These are phyloP conservation scores for Ostrea edulis DNA, from an alignment of 1,140 invertebrate genomes.

Conservation along the genomic window DNA sequence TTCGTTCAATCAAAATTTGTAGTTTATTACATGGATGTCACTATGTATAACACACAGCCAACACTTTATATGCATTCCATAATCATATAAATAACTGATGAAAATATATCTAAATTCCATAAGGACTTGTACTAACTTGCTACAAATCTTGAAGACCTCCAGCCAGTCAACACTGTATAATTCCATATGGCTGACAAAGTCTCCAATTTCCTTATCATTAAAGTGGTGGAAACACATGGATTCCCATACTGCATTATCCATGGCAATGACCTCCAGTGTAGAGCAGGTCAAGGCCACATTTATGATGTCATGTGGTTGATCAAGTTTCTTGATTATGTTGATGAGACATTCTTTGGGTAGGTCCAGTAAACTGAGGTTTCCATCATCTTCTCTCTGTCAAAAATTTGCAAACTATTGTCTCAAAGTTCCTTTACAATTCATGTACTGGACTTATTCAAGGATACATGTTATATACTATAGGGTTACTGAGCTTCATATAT, in stretches of 20 bases:
- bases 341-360: conserved; percentile 42
- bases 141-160: conserved; percentile 36
- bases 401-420: too few relatives aligned
- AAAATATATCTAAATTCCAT: not conserved
- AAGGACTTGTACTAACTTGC: not conserved
- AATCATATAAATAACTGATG: too few relatives aligned
- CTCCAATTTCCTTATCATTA: conserved; percentile 22
- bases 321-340: conserved; percentile 25
- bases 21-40: too few relatives aligned
- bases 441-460: too few relatives aligned
- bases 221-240: conserved; percentile 42
- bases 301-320: conserved; percentile 14
- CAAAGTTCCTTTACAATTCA: too few relatives aligned
- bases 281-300: conserved; percentile 39
- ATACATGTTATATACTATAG: too few relatives aligned
- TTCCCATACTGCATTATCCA: conserved; percentile 29
- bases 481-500: too few relatives aligned
- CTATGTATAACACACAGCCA: not conserved
- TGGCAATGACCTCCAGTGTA: not conserved
- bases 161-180: conserved; percentile 31
- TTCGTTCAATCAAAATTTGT: too few relatives aligned
- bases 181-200: conserved; percentile 7
- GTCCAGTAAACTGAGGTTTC: not conserved
- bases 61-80: too few relatives aligned
- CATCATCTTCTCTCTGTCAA: conserved; percentile 36